Percentiles rank a stretch among this genome's conserved stretches.
phyloP scores from a whole-genome alignment of 2,888 invertebrate genomes.

The Pherbina coryleti region DNA sequence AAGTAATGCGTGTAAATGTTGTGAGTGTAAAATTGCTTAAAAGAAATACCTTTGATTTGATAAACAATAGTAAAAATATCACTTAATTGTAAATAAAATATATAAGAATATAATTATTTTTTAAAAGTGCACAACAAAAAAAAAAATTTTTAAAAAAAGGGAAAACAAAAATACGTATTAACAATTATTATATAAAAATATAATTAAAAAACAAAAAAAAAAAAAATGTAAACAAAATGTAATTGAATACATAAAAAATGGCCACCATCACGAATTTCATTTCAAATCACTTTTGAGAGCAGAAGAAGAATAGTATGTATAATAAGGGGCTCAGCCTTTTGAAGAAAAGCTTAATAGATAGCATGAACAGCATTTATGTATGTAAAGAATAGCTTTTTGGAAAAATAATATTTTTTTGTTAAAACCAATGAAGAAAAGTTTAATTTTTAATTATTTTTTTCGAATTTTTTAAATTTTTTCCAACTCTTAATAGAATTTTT shows the following conservation, averaged over 20 bases:
- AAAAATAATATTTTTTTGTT: no score
- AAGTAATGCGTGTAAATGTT: constrained; percentile 26
- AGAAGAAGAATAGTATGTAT: not conserved
- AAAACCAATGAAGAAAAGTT: no score
- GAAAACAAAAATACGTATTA: constrained; percentile 4
- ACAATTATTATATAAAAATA: not conserved
- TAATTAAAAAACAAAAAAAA: constrained; percentile 3
- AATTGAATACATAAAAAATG: constrained; percentile 52
- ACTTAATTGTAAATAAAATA: constrained; percentile 26
- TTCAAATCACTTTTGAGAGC: constrained; percentile 9
- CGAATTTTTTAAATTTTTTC: no score
- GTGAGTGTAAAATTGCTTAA: constrained; percentile 27
- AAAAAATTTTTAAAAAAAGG: not conserved
- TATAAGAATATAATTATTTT: not conserved
- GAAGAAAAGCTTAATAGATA: no score
- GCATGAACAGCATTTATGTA: no score
- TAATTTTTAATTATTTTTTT: no score
- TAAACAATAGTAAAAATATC: constrained; percentile 27
- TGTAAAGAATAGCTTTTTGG: no score
- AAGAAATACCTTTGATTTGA: constrained; percentile 24
- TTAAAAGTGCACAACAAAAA: constrained; percentile 28
- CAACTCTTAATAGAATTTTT: no score
- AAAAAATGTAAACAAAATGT: constrained; percentile 31
- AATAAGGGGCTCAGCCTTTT: not conserved
- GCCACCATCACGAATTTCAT: constrained; percentile 67